Base-by-base conservation (phyloP, 2,888 invertebrate genomes). In the Schizotus pectinicornis region DNA sequence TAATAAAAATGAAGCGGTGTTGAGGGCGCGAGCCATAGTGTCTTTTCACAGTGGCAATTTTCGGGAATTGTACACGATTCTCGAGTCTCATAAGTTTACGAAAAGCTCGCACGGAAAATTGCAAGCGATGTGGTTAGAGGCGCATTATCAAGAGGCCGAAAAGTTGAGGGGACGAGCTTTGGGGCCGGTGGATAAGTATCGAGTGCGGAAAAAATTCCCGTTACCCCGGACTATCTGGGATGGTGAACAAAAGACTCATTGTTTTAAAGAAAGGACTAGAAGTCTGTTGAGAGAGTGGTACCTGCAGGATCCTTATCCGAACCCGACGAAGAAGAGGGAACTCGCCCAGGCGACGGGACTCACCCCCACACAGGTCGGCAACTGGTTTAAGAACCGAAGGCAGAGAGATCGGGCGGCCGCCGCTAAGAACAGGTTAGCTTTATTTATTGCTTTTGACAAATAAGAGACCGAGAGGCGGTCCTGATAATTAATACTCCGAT, bases 241-340 rank as follows among this genome's bases (percentile, higher is more conserved):
- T 80, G 95, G 95, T 42, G 95, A 96, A 76, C 95, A 95, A 80
- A 96, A 95, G 81, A 95, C 94, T 8, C 95, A 96, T 77, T 96
- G 95, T 80, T 96, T 95, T 81, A 96, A 96, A 84, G 94, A 99
- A 82, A 83, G 97, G 65, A 98, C 99, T 76, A 83, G 98, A 68
- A 94, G 95, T 71, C 84, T 98, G 67, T 85, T 99, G 67, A 83
- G 98, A 62, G 98, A 99, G 83, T 98, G 98, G 96, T 99, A 99
- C 81, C 88, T 98, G 53, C 95, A 96, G 82, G 98, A 94, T 82
- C 94, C 94, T n/a, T 95, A 95, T 82, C 95, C 94, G 54, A 95
- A 95, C 81, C 95, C 95, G 35, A 91, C 92, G 63, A 95, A 95
- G 82, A 95, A 95, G 80, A 82, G 94, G 66, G 95, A 95, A 79